Conservation (phyloP, 2,888 invertebrate genomes). For the Clepsis dumicolana region DNA sequence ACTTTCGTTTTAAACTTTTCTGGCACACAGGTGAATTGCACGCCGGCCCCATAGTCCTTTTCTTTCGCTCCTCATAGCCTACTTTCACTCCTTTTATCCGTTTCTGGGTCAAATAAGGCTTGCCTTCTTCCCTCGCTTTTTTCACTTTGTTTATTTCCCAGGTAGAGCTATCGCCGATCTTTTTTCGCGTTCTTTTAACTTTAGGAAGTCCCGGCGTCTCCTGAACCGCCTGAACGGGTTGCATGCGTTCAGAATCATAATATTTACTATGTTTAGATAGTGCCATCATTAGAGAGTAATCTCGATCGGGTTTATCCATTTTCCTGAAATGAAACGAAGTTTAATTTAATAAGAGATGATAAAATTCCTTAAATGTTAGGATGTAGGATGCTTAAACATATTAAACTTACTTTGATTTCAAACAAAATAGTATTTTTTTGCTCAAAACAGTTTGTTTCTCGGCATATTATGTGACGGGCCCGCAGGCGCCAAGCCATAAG, state of each 20-base stretch:
- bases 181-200: conserved; percentile 34
- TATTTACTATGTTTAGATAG: conserved; percentile 38
- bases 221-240: conserved; percentile 30
- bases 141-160: conserved; percentile 43
- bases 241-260: conserved; percentile 31
- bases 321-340: background rate
- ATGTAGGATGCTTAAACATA: background rate
- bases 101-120: conserved; percentile 42
- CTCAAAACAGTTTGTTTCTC: background rate
- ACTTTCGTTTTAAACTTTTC: conserved; percentile 40
- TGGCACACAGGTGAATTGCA: conserved; percentile 36
- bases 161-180: conserved; percentile 35
- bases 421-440: background rate
- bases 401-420: background rate
- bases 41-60: conserved; percentile 36
- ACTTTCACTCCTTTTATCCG: conserved; percentile 42
- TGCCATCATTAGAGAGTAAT: conserved; percentile 37
- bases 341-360: background rate
- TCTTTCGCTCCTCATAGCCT: conserved; percentile 41
- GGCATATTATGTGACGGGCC: background rate
- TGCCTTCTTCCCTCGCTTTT: conserved; percentile 41
- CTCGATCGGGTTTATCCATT: conserved; percentile 29
- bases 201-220: conserved; percentile 37
- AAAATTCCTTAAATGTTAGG: background rate
- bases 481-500: background rate